phyloP scores from a whole-genome alignment of 2,888 invertebrate species.

The Sinopyrophorus schimmeli region DNA sequence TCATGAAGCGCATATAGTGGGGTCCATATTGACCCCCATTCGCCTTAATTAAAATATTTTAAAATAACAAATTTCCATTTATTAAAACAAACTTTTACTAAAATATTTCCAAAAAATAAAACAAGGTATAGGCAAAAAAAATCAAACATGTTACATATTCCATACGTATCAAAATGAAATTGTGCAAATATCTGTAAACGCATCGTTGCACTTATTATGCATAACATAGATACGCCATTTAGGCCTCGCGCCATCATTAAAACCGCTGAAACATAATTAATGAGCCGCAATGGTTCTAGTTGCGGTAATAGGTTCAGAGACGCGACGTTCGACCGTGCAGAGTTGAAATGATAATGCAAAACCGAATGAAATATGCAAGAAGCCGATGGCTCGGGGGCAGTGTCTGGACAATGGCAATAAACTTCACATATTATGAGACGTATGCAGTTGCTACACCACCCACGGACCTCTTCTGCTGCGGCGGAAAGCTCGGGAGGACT shows the following conservation, averaged over 20 bases:
- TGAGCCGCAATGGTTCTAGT: conserved; percentile 7
- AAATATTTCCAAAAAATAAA: no score
- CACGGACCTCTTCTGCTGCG: conserved; percentile 30
- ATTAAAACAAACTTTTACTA: no score
- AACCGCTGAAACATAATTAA: conserved; percentile 15
- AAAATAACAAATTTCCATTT: no score
- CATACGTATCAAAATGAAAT: no score
- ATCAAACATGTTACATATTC: no score
- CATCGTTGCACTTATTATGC: conserved; percentile 3
- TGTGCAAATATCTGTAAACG: no score
- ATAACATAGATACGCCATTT: conserved; percentile 11
- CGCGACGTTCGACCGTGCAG: conserved; percentile 14
- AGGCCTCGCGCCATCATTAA: conserved; percentile 18
- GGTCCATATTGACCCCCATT: no score
- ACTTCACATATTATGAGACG: conserved; percentile 38
- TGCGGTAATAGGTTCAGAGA: conserved; percentile 23
- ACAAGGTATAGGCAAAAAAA: no score
- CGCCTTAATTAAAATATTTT: no score
- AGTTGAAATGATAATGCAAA: conserved; percentile 35
- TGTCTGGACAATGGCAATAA: conserved; percentile 34
- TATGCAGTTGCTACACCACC: conserved; percentile 38
- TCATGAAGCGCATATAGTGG: no score
- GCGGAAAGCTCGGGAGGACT: conserved; percentile 13
- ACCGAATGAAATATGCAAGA: conserved; percentile 38
- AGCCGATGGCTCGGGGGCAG: conserved; percentile 34